Evolutionary conservation across 1,140 invertebrate genomes (phyloP), one percentile per base, ranked within the genome.

Genomic region (Drosophila kepulauana): DNA sequence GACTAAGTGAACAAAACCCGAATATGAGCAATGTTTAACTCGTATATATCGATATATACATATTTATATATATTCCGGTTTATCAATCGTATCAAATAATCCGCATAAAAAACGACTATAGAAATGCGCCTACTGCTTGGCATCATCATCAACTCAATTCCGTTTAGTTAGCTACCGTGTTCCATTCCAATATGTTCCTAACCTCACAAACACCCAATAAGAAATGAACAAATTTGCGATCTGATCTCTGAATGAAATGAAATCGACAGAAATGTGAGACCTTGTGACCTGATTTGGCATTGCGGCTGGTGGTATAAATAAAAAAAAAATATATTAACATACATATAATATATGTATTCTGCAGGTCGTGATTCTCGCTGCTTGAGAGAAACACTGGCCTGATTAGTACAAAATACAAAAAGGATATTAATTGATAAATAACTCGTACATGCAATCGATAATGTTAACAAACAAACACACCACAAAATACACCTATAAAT

Each of bases 241-340:
- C 20, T 15, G 5, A 28, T 52, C 8, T 35, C 28, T 16, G 7
- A 48, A 46, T 8, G 13, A 46, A 6, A 46, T 15, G 41, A 49
- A 25, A 54, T 20, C 57, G 68, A 72, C 61, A 76, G 56, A 76
- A 66, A 72, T 76, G 74, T 76, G 74, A 76, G 69, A 76, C 62
- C 74, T 57, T 76, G 74, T 76, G 74, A 76, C 74, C 74, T 73
- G 74, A 76, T 73, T 76, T 76, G 74, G 74, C 62, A 72, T 65
- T 54, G 68, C 68, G 68, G 68, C 67, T 76, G 73, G 51, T 54
- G 30, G n/a, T n/a, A 13, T 33, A 54, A 5, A 16, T 15, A 54
- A 15, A 35, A 10, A 35, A 35, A 38, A 38, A 10, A 38, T 33
- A 30, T 73, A 59, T 66, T 61, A 57, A 54, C 59, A 57, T 33